These are phyloP conservation scores for Sceliomorpha sp. DNA, from an alignment of 2,888 invertebrate species.

Conservation along the genomic window DNA sequence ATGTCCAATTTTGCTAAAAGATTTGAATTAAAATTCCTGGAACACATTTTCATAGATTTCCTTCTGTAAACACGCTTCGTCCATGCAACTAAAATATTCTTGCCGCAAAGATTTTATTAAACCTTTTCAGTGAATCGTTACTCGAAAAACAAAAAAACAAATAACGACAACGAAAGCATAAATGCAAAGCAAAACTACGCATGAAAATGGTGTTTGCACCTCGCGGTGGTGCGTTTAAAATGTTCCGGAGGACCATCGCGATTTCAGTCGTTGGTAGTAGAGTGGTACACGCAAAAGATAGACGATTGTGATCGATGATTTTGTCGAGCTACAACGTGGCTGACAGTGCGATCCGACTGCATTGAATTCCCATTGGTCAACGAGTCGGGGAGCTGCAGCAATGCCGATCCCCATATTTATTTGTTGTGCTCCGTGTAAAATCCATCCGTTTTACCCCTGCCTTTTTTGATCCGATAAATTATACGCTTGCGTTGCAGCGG, in stretches of 20 bases:
- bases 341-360: conserved; percentile 37
- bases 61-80: conserved; percentile 7
- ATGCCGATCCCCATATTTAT: conserved; percentile 75
- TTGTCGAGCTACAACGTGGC: conserved; percentile 22
- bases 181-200: conserved; percentile 6
- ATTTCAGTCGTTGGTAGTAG: conserved; percentile 12
- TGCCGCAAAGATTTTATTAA: conserved; percentile 4
- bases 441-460: conserved; percentile 73
- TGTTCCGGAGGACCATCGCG: conserved; percentile 2
- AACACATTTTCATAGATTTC: no score
- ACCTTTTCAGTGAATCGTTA: background rate
- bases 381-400: conserved; percentile 28
- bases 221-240: background rate
- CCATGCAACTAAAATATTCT: background rate
- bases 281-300: conserved; percentile 20
- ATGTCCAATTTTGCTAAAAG: no score
- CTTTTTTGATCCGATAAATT: conserved; percentile 78
- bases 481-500: conserved; percentile 70
- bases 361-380: conserved; percentile 47
- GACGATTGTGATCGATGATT: conserved; percentile 43
- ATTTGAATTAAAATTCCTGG: no score
- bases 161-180: conserved; percentile 8
- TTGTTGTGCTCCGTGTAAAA: conserved; percentile 73
- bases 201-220: conserved; percentile 13
- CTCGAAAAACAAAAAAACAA: no score